Percentiles rank a stretch among this genome's conserved stretches.
phyloP scores from a whole-genome alignment of 1,140 invertebrate species.

The Cydia strobilella region DNA sequence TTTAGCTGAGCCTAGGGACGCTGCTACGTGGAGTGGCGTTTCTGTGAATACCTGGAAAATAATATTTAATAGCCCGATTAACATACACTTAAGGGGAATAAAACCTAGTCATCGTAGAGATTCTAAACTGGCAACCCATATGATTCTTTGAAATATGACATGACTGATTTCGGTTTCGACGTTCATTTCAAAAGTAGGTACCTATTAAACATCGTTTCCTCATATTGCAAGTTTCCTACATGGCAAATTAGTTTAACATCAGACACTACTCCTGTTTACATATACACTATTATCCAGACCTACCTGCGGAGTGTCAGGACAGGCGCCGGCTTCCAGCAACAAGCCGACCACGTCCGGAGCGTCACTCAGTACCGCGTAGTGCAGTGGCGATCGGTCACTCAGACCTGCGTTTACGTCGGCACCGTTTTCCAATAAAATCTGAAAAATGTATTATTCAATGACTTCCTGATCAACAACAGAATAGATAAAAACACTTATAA shows the following conservation, averaged over 20 bases:
- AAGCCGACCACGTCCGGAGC: conserved; percentile 84
- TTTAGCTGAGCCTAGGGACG: conserved; percentile 84
- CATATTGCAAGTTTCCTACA: too few relatives aligned
- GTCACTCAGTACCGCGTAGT: conserved; percentile 88
- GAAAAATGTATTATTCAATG: conserved; percentile 52
- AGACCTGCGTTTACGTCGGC: conserved; percentile 89
- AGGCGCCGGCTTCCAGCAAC: conserved; percentile 85
- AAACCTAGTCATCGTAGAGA: too few relatives aligned
- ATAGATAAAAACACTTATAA: too few relatives aligned
- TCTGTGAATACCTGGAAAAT: conserved; percentile 86
- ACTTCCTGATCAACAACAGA: too few relatives aligned
- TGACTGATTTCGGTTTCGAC: too few relatives aligned
- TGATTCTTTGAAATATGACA: too few relatives aligned
- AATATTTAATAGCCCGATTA: conserved; percentile 35
- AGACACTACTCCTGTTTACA: not conserved
- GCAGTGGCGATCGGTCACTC: conserved; percentile 83
- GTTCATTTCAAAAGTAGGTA: too few relatives aligned
- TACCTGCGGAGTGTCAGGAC: conserved; percentile 89
- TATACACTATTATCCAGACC: conserved; percentile 23
- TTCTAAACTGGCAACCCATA: too few relatives aligned
- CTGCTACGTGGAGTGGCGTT: conserved; percentile 91
- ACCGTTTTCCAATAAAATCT: conserved; percentile 83
- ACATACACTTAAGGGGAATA: not conserved
- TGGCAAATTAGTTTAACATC: not conserved
- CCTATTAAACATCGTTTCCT: too few relatives aligned